Base-by-base conservation (phyloP, 2,797 vertebrate genomes). In the Champsocephalus gunnari region DNA sequence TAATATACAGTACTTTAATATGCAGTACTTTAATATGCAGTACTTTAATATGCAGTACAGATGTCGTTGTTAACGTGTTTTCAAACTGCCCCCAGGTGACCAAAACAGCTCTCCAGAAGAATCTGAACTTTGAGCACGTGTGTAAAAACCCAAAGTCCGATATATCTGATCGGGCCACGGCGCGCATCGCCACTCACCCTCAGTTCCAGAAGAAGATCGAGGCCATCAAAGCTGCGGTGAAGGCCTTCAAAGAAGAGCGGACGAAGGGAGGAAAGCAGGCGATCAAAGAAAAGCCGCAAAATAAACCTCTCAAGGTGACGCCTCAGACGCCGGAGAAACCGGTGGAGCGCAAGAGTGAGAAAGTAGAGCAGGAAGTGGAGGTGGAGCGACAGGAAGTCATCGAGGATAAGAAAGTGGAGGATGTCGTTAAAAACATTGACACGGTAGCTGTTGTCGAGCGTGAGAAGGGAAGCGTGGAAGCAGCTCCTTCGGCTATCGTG, bases 171-270 rank as follows among this genome's bases (percentile, higher is more conserved):
- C 91, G 98, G 87, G 97, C 97, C 13, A 49, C 93, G 34, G 96
- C 97, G 38, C 96, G 98, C 79, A 93, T 99, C 54, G 96, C 96
- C 77, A 92, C 94, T 12, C 96, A 99, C 58, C 96, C 96, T 12
- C 89, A 96, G 78, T 88, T 98, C 85, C 96, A 89, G 88, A 94
- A 95, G 84, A 98, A 92, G 94, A 96, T 97, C 32, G 85, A 94
- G 75, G 85, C 77, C 72, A 94, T 99, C 80, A 95, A 92, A 85
- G 85, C 87, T n/a, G 93, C 94, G 0, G 79, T 96, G 49, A 73
- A 90, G 73, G 88, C 91, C 12, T 96, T 96, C 67, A 94, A 92
- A 84, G 88, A 91, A 0, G 93, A 95, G 66, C 89, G 93, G 71
- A 65, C 11, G n/a, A 89, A 72, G 14, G 53, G 12, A 1, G 28